phyloP scores from a whole-genome alignment of 2,797 vertebrate species.

The Myripristis jacobus region DNA sequence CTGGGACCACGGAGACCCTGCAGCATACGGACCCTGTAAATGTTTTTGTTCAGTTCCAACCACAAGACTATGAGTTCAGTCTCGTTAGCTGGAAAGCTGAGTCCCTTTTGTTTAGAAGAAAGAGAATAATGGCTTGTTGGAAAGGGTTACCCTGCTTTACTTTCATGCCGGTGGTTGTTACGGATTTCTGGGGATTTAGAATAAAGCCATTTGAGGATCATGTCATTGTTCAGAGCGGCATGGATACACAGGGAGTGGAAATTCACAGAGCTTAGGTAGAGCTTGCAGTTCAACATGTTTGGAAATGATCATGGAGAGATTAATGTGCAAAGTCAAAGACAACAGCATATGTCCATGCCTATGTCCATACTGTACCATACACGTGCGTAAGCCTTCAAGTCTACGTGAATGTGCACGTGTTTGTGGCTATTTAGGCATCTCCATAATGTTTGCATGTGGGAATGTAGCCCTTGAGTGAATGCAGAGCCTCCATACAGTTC shows the following conservation, averaged over 20 bases:
- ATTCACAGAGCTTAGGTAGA: slow-evolving; percentile 56
- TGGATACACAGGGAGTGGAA: slow-evolving; percentile 62
- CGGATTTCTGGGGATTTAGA: slow-evolving; percentile 73
- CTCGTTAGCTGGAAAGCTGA: slow-evolving; percentile 59
- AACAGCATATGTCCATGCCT: slow-evolving; percentile 5
- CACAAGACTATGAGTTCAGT: slow-evolving; percentile 60
- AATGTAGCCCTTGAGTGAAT: slow-evolving; percentile 1
- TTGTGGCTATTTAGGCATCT: neutral
- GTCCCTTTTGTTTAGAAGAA: slow-evolving; percentile 68
- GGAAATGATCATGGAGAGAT: slow-evolving; percentile 49
- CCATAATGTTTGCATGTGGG: slow-evolving; percentile 36
- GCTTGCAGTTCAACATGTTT: slow-evolving; percentile 44
- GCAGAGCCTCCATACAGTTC: neutral
- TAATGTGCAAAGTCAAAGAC: slow-evolving; percentile 37
- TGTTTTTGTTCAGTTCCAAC: slow-evolving; percentile 67
- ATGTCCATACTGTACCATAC: slow-evolving; percentile 4
- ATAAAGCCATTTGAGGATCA: slow-evolving; percentile 71
- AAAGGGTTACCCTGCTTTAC: slow-evolving; percentile 54
- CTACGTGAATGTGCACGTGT: neutral
- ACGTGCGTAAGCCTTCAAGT: neutral
- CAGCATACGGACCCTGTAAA: slow-evolving; percentile 41
- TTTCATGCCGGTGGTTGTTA: slow-evolving; percentile 71
- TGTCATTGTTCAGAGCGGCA: slow-evolving; percentile 61
- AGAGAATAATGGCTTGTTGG: slow-evolving; percentile 66
- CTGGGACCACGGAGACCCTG: slow-evolving; percentile 28